phyloP scores from a whole-genome alignment of 2,113 vertebrate species.

The Astur gentilis region DNA sequence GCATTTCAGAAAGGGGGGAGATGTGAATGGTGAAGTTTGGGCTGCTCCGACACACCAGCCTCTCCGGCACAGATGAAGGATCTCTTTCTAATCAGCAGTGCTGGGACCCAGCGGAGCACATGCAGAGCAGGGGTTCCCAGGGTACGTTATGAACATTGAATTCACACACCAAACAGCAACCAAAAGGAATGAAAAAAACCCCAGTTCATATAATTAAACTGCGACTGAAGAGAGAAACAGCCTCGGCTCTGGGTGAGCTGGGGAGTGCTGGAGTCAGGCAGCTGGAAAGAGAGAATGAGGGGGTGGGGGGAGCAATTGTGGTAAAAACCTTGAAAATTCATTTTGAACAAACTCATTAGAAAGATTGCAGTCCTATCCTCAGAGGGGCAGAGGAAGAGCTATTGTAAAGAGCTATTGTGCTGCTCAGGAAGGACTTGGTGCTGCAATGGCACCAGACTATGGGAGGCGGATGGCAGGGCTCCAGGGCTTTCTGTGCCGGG shows the following conservation, averaged over 20 bases:
- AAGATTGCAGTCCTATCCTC: neutral
- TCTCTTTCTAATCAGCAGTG: constrained; percentile 6
- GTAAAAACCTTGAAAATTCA: constrained; percentile 9
- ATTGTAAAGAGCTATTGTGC: constrained; percentile 4
- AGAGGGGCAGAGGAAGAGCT: constrained; percentile 17
- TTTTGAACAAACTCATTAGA: constrained; percentile 5
- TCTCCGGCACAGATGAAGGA: neutral
- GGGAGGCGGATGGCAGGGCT: neutral
- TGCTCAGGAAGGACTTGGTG: neutral
- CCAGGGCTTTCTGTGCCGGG: neutral
- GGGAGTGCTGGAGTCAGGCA: constrained; percentile 4
- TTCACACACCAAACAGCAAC: constrained; percentile 10
- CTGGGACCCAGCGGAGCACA: neutral
- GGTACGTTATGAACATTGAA: neutral
- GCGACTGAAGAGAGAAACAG: neutral
- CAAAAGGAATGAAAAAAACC: neutral
- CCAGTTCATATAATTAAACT: neutral
- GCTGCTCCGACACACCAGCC: neutral
- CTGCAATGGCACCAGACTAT: neutral
- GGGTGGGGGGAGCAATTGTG: neutral
- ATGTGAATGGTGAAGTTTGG: neutral
- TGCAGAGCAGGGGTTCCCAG: neutral
- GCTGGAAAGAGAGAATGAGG: neutral
- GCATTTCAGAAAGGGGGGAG: neutral
- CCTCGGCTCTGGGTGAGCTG: neutral